Conservation (phyloP, 1,140 invertebrate species). For the Scaptomyza graminum region DNA sequence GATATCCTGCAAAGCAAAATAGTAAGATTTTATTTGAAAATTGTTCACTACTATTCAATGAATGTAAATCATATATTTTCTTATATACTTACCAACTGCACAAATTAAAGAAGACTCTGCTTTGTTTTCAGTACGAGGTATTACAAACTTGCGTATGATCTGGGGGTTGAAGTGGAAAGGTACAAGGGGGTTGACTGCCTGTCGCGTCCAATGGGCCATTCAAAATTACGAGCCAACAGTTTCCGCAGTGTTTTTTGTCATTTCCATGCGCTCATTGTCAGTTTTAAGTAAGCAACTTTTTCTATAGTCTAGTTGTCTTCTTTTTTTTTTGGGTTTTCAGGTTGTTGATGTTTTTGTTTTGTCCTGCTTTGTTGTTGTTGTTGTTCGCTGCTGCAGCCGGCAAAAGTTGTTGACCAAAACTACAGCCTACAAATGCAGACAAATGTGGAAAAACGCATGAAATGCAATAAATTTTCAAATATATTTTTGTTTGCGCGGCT, state of each 20-base stretch:
- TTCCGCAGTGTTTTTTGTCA: constrained; percentile 80
- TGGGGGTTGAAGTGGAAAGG: constrained; percentile 2
- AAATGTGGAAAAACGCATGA: constrained; percentile 78
- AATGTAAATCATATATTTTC: too few relatives aligned
- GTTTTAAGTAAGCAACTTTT: constrained; percentile 79
- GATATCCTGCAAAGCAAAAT: constrained; percentile 5
- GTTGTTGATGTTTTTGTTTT: constrained; percentile 19
- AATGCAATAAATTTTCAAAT: constrained; percentile 82
- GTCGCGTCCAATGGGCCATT: constrained; percentile 76
- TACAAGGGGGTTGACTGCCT: constrained; percentile 23
- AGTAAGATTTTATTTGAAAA: background rate
- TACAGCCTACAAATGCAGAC: constrained; percentile 75
- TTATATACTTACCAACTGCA: too few relatives aligned
- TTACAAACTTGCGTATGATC: constrained; percentile 45
- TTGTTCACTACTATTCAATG: background rate
- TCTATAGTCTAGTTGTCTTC: constrained; percentile 27
- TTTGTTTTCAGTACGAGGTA: constrained; percentile 1
- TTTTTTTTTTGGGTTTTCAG: constrained; percentile 1
- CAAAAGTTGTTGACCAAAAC: constrained; percentile 71
- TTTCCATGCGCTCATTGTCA: constrained; percentile 81
- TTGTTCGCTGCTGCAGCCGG: constrained; percentile 43
- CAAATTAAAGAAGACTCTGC: background rate
- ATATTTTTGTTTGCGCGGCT: constrained; percentile 65
- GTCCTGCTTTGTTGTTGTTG: constrained; percentile 4
- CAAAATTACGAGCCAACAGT: constrained; percentile 82